These are phyloP conservation scores for Ectropis crepuscularia DNA, from an alignment of 2,888 invertebrate genomes.

Conservation along the genomic window DNA sequence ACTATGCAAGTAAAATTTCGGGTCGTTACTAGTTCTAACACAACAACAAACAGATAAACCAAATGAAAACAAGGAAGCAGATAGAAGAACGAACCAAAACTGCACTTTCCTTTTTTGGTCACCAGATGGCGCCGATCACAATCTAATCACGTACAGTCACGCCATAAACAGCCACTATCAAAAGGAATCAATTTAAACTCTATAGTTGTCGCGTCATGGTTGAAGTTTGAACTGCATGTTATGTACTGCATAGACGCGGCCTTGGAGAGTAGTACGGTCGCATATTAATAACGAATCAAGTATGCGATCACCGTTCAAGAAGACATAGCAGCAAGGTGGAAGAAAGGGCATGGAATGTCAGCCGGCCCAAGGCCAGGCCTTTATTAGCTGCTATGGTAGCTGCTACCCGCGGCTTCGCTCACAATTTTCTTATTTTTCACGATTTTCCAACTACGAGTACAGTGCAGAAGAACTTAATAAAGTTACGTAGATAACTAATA, in stretches of 20 bases:
- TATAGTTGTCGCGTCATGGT: conserved; percentile 36
- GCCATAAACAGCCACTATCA: not conserved
- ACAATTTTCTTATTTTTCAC: not conserved
- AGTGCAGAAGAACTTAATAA: no score
- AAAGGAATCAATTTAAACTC: conserved; percentile 20
- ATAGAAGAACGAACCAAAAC: conserved; percentile 40
- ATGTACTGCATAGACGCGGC: conserved; percentile 66
- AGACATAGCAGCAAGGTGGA: conserved; percentile 81
- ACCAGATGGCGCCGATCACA: conserved; percentile 64
- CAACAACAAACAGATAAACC: conserved; percentile 4
- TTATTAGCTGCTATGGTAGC: conserved; percentile 33
- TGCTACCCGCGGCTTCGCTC: not conserved
- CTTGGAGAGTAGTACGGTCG: conserved; percentile 70
- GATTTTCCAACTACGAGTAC: no score
- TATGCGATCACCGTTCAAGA: conserved; percentile 78
- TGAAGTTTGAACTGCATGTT: conserved; percentile 9
- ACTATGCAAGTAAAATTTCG: no score
- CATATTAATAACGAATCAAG: conserved; percentile 79
- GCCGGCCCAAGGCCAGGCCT: conserved; percentile 67
- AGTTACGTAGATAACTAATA: no score
- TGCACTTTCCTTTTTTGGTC: conserved; percentile 60
- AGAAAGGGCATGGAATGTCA: conserved; percentile 82
- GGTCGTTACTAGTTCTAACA: not conserved
- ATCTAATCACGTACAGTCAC: conserved; percentile 60
- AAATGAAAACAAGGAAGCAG: conserved; percentile 31